Evolutionary conservation across 53 echinoderm and acorn worm species (phyloP), one percentile per base, ranked within the genome.

Genomic region (Actinopyga echinites): DNA sequence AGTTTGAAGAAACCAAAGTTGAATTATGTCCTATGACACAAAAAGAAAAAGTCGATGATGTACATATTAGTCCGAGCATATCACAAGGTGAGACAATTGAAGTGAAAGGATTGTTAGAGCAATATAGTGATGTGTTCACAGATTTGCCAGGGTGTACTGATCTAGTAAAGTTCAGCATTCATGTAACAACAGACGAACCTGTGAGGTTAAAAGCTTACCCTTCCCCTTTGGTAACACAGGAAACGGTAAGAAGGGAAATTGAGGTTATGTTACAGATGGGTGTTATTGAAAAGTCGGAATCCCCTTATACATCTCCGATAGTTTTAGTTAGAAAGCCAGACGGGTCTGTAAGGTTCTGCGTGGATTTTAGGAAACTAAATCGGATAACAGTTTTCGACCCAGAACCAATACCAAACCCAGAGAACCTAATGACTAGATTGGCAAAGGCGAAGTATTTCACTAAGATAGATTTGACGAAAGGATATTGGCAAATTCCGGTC

Each of bases 261-360:
- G 53, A 66, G 17, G 37, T 21, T 6, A 86, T 86, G 80, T 15
- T 86, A 17, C 17, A 49, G 20, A 80, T 80, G 80, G 80, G 86
- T 8, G 69, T 77, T 56, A 80, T 86, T 8, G 86, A 87, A 66
- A 85, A 79, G 20, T 91, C 91, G 2, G 45, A 83, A 19, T 91
- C 89, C 0, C 89, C 91, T 2, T 94, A 86, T 35, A 84, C 91
- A 4, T 85, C 91, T 5, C 93, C 93, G 0, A 79, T 88, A 9
- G 93, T 93, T 3, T 11, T 90, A 6, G 88, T 88, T 0, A 81
- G 65, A 20, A 93, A 93, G 31, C 32, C 42, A 32, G 93, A 93
- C 43, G 82, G 88, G 13, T 71, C 79, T 28, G 64, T 34, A 2
- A 30, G 84, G 65, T 86, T 86, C 25, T 85, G 92, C 35, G 56